A percentile compares a stretch with the other conserved stretches of the same genome.
These are phyloP conservation scores for Nibea albiflora DNA, from an alignment of 2,113 vertebrate species.

Conservation along the genomic window DNA sequence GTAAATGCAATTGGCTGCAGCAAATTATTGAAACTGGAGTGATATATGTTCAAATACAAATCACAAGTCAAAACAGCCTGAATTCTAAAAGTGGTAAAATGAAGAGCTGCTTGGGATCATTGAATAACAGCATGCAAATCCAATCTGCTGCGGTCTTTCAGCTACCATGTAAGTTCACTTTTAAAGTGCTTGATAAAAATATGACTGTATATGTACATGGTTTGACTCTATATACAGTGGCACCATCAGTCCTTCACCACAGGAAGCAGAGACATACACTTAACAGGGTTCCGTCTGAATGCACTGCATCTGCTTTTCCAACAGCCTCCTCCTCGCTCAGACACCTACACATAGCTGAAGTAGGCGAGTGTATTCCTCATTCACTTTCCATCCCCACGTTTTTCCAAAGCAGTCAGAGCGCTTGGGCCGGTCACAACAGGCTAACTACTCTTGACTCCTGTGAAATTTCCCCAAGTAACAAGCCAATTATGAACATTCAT, in stretches of 20 bases:
- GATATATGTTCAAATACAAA: too few species aligned
- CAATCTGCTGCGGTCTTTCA: too few species aligned
- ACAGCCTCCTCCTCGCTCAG: not conserved
- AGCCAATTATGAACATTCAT: not conserved
- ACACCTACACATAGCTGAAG: slow-evolving; percentile 46
- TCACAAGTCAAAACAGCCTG: too few species aligned
- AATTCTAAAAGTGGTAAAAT: too few species aligned
- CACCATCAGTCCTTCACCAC: not conserved
- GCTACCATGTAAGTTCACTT: too few species aligned
- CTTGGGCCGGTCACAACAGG: slow-evolving; percentile 6
- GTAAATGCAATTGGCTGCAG: too few species aligned
- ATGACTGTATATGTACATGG: not conserved
- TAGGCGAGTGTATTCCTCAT: not conserved
- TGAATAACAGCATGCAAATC: too few species aligned
- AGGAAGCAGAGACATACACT: not conserved
- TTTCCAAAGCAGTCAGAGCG: slow-evolving; percentile 46
- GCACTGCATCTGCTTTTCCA: slow-evolving; percentile 15
- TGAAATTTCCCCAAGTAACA: not conserved
- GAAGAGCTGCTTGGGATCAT: too few species aligned
- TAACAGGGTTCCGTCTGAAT: not conserved
- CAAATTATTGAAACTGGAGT: too few species aligned
- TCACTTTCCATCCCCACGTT: slow-evolving; percentile 62
- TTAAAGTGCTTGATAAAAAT: not conserved
- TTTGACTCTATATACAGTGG: not conserved
- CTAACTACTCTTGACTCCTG: slow-evolving; percentile 9